Evolutionary conservation across 2,113 vertebrate genomes (phyloP).

Genomic region (Gymnorhina tibicen): DNA sequence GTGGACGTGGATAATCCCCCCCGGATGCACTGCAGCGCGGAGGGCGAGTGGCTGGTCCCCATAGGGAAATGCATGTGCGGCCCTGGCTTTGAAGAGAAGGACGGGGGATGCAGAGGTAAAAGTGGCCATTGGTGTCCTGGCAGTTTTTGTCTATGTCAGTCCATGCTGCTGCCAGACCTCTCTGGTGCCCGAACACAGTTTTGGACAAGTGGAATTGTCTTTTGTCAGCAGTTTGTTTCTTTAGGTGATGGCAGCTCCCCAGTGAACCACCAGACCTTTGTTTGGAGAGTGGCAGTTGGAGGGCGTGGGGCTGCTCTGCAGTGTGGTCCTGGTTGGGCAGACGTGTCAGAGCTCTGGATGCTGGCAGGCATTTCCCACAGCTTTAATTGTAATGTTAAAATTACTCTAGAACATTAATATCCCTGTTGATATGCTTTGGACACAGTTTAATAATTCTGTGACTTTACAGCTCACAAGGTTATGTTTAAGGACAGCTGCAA

Average conservation of each 20-base stretch:
- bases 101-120: conserved; percentile 92
- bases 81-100: conserved; percentile 92
- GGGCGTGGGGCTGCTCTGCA: not conserved
- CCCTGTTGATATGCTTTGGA: not conserved
- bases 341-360: not conserved
- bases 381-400: not conserved
- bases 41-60: conserved; percentile 96
- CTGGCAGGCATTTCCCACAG: not conserved
- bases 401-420: not conserved
- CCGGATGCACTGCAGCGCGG: conserved; percentile 95
- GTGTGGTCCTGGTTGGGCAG: not conserved
- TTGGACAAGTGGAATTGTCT: not conserved
- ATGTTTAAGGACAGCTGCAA: not conserved
- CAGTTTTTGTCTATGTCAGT: not conserved
- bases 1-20: conserved; percentile 87
- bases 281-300: not conserved
- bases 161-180: not conserved
- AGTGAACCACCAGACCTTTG: not conserved
- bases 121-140: not conserved
- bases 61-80: conserved; percentile 93
- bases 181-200: not conserved
- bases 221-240: not conserved
- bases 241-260: not conserved
- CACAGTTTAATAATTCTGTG: not conserved
- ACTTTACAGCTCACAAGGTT: not conserved